Conservation (phyloP, 1,140 invertebrate species). For the Reticulitermes speratus region DNA sequence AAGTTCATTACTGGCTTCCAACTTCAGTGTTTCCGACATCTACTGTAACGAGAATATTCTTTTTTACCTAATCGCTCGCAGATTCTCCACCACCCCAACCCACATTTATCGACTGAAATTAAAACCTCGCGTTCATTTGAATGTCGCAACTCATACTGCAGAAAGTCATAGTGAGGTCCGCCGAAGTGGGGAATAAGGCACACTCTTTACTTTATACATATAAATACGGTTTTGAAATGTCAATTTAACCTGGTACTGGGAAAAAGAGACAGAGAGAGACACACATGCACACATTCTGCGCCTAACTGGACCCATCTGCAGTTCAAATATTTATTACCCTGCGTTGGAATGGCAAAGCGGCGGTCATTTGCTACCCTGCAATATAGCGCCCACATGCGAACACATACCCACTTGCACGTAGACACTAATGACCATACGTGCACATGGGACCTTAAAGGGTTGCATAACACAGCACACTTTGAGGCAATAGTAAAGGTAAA, state of each 20-base stretch:
- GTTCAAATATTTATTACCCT: background rate
- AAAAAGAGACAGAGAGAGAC: background rate
- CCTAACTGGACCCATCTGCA: background rate
- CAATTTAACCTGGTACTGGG: background rate
- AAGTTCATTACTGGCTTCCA: too few relatives aligned
- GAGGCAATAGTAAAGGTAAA: too few relatives aligned
- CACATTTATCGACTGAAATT: background rate
- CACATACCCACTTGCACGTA: too few relatives aligned
- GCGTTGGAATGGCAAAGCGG: background rate
- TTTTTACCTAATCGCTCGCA: background rate
- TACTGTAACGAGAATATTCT: too few relatives aligned
- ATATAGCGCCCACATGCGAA: background rate
- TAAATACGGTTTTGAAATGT: background rate
- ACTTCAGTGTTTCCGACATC: too few relatives aligned
- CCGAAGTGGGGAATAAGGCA: background rate
- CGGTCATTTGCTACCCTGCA: background rate
- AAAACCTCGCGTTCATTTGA: constrained; percentile 11
- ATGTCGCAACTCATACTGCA: background rate
- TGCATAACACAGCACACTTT: too few relatives aligned
- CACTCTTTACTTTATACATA: background rate
- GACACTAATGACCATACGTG: background rate
- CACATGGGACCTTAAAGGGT: background rate
- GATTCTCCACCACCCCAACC: background rate
- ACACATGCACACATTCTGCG: background rate
- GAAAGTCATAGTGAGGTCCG: background rate